phyloP scores from a whole-genome alignment of 2,113 vertebrate species.

The Pongo abelii region DNA sequence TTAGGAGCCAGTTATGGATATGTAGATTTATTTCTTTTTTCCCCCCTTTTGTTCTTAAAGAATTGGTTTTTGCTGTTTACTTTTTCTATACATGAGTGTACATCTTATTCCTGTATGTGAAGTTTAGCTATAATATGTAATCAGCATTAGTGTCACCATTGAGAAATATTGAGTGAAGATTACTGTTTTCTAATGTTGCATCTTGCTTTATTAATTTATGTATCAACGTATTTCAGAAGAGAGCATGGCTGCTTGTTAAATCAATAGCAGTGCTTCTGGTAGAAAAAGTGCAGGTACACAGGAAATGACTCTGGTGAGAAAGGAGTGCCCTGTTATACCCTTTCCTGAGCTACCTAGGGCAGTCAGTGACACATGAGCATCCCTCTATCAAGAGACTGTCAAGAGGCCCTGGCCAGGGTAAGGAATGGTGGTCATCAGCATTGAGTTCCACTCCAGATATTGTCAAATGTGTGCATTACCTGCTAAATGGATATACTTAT shows the following conservation, averaged over 20 bases:
- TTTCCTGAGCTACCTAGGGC: background rate
- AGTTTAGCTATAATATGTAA: background rate
- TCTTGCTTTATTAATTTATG: background rate
- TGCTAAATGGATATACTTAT: background rate
- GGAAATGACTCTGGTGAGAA: background rate
- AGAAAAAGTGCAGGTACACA: background rate
- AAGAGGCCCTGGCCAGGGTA: background rate
- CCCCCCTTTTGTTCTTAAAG: background rate
- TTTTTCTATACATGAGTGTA: background rate
- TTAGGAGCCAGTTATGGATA: background rate
- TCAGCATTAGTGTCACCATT: background rate
- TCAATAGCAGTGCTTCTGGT: background rate
- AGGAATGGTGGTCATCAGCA: background rate
- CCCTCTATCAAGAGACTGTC: background rate
- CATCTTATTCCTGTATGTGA: background rate
- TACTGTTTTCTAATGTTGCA: background rate
- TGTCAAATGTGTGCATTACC: background rate
- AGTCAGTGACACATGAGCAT: background rate
- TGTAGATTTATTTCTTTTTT: background rate
- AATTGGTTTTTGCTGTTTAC: background rate
- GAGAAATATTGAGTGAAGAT: background rate
- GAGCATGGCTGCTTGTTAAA: background rate
- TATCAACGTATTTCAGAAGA: background rate
- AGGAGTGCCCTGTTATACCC: background rate
- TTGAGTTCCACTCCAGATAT: background rate